Percentiles rank a stretch among this genome's conserved stretches.
phyloP scores from a whole-genome alignment of 2,113 vertebrate species.

The Dryoscopus gambensis region DNA sequence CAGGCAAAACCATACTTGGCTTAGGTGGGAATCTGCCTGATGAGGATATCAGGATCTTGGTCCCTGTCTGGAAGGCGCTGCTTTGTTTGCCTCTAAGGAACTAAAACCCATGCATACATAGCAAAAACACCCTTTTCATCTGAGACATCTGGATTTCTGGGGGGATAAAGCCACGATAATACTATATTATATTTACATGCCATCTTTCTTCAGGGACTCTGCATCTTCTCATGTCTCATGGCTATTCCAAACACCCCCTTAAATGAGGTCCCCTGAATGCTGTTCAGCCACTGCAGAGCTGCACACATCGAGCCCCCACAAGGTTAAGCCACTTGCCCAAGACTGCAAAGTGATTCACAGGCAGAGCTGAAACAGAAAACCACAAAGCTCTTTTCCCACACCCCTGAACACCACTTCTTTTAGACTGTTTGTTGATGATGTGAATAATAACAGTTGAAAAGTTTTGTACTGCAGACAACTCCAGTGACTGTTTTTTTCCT shows the following conservation, averaged over 20 bases:
- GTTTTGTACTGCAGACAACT: not conserved
- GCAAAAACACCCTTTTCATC: not conserved
- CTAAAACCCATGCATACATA: not conserved
- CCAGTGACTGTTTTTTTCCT: not conserved
- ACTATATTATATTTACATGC: not conserved
- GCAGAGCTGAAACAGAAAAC: slow-evolving; percentile 45
- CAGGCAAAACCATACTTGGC: slow-evolving; percentile 17
- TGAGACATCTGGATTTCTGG: slow-evolving; percentile 15
- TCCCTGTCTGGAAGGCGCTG: slow-evolving; percentile 27
- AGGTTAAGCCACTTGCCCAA: slow-evolving; percentile 42
- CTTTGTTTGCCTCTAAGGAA: not conserved
- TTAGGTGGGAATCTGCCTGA: not conserved
- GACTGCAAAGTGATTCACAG: slow-evolving; percentile 61
- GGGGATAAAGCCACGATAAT: not conserved
- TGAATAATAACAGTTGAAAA: slow-evolving; percentile 33
- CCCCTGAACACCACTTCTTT: slow-evolving; percentile 60
- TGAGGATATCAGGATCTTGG: slow-evolving; percentile 13
- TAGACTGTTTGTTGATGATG: slow-evolving; percentile 31
- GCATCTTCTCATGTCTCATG: not conserved
- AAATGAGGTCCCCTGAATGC: not conserved
- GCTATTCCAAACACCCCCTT: not conserved
- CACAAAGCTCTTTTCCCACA: slow-evolving; percentile 64
- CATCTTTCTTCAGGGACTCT: not conserved
- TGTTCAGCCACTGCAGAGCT: not conserved
- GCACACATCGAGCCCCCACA: not conserved